Evolutionary conservation across 2,888 invertebrate species (phyloP).

Genomic region (Drepanosiphum platanoidis): DNA sequence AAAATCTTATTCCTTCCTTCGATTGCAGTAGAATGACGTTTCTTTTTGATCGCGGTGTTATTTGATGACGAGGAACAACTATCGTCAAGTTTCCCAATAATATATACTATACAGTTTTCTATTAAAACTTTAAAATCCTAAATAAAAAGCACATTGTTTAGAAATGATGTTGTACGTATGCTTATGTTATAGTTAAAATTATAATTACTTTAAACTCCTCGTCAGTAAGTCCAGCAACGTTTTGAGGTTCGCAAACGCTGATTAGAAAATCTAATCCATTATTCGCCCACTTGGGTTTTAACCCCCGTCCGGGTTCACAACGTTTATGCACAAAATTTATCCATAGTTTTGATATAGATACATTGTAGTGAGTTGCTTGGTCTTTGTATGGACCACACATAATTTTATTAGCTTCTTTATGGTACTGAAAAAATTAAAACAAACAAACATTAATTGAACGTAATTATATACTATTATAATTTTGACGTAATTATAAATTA

Average conservation of each 20-base stretch:
- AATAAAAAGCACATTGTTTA: slow-evolving; percentile 52
- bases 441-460: neutral
- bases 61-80: neutral
- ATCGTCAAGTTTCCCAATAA: slow-evolving; percentile 75
- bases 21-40: slow-evolving; percentile 30
- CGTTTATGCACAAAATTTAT: slow-evolving; percentile 87
- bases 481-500: neutral
- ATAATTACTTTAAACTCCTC: slow-evolving; percentile 77
- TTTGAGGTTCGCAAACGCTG: slow-evolving; percentile 84
- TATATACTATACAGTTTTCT: slow-evolving; percentile 88
- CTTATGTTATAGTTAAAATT: neutral
- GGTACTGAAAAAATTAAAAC: slow-evolving; percentile 37
- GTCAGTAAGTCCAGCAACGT: slow-evolving; percentile 80
- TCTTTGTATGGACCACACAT: slow-evolving; percentile 65
- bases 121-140: slow-evolving; percentile 78
- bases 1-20: slow-evolving; percentile 50
- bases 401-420: slow-evolving; percentile 77
- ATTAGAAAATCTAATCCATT: slow-evolving; percentile 89
- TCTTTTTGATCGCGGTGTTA: neutral
- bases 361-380: slow-evolving; percentile 72
- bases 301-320: slow-evolving; percentile 84
- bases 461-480: neutral
- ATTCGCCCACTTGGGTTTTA: slow-evolving; percentile 86
- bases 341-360: slow-evolving; percentile 83
- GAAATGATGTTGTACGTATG: neutral